Evolutionary conservation across 2,113 vertebrate species (phyloP), one percentile per base, ranked within the genome.

Genomic region (Centropus unirufus): DNA sequence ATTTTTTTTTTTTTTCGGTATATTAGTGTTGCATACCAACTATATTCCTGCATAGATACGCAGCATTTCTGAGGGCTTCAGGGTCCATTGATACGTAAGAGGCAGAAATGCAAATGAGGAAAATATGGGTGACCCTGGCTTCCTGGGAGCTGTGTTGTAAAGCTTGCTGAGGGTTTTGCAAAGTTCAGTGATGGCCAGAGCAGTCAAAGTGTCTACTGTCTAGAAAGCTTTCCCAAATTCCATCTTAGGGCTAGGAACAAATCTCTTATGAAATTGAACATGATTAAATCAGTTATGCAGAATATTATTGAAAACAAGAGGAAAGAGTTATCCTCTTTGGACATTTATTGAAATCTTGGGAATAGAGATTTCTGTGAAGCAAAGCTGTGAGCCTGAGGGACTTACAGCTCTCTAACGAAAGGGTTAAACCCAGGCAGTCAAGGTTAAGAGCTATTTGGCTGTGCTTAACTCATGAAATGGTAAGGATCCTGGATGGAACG

Each of bases 171-270:
- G 10, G 3, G 8, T 5, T 29, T 61, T 32, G 58, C 16, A 51
- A 54, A 61, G 5, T 36, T 86, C 66, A 59, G 0, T 0, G 5
- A 62, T 27, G 11, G 5, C 6, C 26, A 17, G 21, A 40, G 40
- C 15, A 90, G n/a, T 19, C 52, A 61, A 84, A 55, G 29, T 6
- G 5, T 44, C 52, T 72, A n/a, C 47, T 64, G 39, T 36, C 7
- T 34, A 64, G 74, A 75, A 66, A 66, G 21, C 0, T 70, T 81
- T 66, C 55, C 17, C 22, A 46, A 52, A 72, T 70, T 74, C 32
- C 16, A 11, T 2, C 0, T 77, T 44, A 55, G 11, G 20, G 4
- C 29, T 84, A 57, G n/a, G 8, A 49, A 11, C 6, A 59, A 47
- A 36, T 52, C 12, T 72, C 57, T 81, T 58, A 59, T 0, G 14